These are phyloP conservation scores for Microplitis manilae DNA, from an alignment of 2,888 invertebrate species.

Conservation along the genomic window DNA sequence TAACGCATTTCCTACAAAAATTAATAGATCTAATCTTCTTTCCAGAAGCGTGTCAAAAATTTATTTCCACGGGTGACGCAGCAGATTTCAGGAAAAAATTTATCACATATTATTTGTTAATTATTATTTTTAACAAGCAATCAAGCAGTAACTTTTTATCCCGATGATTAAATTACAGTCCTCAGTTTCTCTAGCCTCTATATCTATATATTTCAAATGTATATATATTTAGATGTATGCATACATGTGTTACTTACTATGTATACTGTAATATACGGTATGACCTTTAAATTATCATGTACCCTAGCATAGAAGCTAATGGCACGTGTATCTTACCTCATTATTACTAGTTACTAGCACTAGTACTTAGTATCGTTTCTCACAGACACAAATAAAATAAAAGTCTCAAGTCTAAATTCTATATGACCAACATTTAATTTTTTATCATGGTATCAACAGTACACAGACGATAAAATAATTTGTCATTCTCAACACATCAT, in stretches of 20 bases:
- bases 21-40: too few relatives aligned
- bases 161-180: neutral
- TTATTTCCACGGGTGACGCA: too few relatives aligned
- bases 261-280: neutral
- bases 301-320: neutral
- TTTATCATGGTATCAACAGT: neutral
- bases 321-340: constrained; percentile 1
- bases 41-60: too few relatives aligned
- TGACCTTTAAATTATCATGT: neutral
- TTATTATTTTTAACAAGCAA: neutral
- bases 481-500: neutral
- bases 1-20: too few relatives aligned
- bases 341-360: neutral
- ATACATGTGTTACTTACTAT: neutral
- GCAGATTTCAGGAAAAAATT: too few relatives aligned
- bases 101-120: too few relatives aligned
- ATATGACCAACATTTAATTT: neutral
- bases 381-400: neutral
- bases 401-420: neutral
- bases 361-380: neutral
- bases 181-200: neutral
- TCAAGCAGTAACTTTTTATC: neutral
- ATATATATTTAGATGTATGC: neutral
- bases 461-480: neutral
- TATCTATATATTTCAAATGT: neutral